A percentile compares a stretch with the other conserved stretches of the same genome.
Evolutionary conservation across 2,888 invertebrate species (phyloP).

Genomic region (Microplitis manilae): DNA sequence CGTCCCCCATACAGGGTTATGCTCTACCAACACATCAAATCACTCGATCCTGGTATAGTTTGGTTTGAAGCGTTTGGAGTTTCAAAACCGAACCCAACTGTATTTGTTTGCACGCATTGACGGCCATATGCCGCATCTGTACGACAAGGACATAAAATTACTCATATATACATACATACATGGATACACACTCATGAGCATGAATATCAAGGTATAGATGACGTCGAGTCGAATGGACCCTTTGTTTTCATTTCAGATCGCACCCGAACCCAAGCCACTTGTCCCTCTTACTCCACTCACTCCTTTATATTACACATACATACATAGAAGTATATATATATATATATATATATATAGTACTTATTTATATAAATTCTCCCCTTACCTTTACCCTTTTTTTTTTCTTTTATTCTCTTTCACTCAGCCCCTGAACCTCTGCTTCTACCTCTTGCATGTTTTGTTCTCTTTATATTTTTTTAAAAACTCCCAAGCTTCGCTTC

Average conservation of each 20-base stretch:
- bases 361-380: no score
- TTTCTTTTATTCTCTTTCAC: background rate
- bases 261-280: slow-evolving; percentile 52
- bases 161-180: background rate
- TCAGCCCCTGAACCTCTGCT: background rate
- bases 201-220: slow-evolving; percentile 29
- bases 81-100: slow-evolving; percentile 27
- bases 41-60: slow-evolving; percentile 16
- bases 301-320: no score
- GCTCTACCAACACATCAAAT: slow-evolving; percentile 24
- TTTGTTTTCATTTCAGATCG: slow-evolving; percentile 63
- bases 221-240: slow-evolving; percentile 57
- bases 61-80: background rate
- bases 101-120: slow-evolving; percentile 59
- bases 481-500: background rate
- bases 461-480: background rate
- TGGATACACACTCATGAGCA: background rate
- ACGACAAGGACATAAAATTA: background rate
- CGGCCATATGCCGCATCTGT: slow-evolving; percentile 61
- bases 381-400: no score
- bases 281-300: background rate
- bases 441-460: background rate
- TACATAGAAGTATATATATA: no score
- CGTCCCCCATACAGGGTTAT: slow-evolving; percentile 25
- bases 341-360: no score